Base-by-base conservation (phyloP, 1,140 invertebrate genomes). In the Bilobella aurantiaca region DNA sequence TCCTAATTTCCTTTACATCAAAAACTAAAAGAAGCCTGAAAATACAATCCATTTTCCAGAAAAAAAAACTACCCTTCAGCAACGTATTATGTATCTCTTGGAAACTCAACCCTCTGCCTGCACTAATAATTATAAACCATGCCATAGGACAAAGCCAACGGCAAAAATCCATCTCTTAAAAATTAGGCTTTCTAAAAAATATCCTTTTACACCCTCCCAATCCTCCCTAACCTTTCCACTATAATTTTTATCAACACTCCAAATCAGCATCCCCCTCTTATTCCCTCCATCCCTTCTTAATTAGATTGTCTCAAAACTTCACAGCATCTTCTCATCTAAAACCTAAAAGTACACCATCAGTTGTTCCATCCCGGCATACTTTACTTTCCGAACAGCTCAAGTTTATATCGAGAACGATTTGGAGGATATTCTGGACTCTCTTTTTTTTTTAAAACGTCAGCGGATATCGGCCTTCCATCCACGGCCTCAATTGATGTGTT, bases 281-380 rank as follows among this genome's bases (percentile, higher is more conserved):
- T 23, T 8, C 49, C 5, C 23, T 14, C 23, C 5, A 5, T 23
- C 49, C 49, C 25, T 53, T 23, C 23, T 53, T 53, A 53, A 53
- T 53, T 53, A 53, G 25, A 53, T 53, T 53, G 49, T 53, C 49
- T 53, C 49, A 5, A 14, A 53, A 12, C 49, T 53, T 42, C 34
- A 42, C 34, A 42, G 18, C 18, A n/a, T n/a, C n/a, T n/a, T n/a
- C n/a, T n/a, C n/a, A n/a, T n/a, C n/a, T n/a, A n/a, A n/a, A n/a
- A n/a, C n/a, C n/a, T n/a, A n/a, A n/a, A n/a, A n/a, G n/a, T n/a
- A n/a, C n/a, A n/a, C 37, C n/a, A 42, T 12, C 8, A 42, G 37
- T 42, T n/a, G n/a, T 42, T 42, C n/a, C 37, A 42, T 42, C 37
- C 37, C 37, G 37, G 37, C 37, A 42, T n/a, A 12, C 37, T n/a